Conservation (phyloP, 1,140 invertebrate genomes). For the Ceratina australensis region DNA sequence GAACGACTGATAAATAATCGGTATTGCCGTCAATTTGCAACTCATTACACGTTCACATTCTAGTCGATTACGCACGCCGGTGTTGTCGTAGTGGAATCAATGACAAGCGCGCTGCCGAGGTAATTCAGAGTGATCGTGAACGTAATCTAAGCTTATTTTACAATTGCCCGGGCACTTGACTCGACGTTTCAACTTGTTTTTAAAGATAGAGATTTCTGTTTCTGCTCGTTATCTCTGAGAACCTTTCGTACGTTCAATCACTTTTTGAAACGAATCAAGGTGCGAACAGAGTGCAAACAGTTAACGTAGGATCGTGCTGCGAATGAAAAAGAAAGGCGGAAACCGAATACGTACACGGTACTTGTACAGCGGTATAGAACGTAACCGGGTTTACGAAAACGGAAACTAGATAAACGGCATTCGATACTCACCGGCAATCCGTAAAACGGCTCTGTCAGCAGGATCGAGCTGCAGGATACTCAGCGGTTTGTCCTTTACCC, state of each 20-base stretch:
- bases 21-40: conserved; percentile 6
- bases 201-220: not conserved
- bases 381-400: conserved; percentile 26
- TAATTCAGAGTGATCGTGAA: conserved; percentile 3
- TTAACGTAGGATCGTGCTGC: not conserved
- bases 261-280: too few relatives aligned
- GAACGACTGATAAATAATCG: conserved; percentile 1
- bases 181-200: not conserved
- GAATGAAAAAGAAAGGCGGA: conserved; percentile 31
- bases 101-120: not conserved
- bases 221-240: too few relatives aligned
- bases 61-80: conserved; percentile 32
- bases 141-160: conserved; percentile 2
- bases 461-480: conserved; percentile 97
- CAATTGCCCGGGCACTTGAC: not conserved
- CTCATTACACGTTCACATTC: conserved; percentile 15
- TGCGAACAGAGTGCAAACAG: too few relatives aligned
- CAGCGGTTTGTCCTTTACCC: conserved; percentile 96
- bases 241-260: too few relatives aligned
- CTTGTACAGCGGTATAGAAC: not conserved
- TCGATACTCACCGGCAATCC: conserved; percentile 92
- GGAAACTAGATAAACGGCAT: not conserved
- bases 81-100: not conserved
- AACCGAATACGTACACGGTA: not conserved
- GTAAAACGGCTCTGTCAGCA: conserved; percentile 94